Evolutionary conservation across 2,113 vertebrate genomes (phyloP).

Genomic region (Macrotus californicus): DNA sequence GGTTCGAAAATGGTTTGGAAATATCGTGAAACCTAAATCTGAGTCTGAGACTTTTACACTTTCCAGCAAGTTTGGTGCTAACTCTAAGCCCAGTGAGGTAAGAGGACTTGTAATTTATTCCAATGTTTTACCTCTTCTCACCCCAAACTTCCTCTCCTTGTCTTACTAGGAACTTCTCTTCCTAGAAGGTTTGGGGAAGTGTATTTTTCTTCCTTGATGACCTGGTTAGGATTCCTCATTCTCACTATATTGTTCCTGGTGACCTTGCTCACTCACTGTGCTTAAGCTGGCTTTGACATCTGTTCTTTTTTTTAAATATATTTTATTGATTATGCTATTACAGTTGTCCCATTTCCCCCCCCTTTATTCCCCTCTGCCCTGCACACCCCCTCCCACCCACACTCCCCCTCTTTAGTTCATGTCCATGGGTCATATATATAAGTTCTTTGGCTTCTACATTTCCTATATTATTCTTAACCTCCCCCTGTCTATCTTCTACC

Average conservation of each 20-base stretch:
- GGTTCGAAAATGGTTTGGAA: conserved; percentile 57
- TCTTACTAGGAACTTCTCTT: not conserved
- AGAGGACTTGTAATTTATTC: not conserved
- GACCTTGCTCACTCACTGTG: not conserved
- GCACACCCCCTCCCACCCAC: too few species aligned
- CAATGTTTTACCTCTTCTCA: not conserved
- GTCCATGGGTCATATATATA: too few species aligned
- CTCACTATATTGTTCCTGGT: not conserved
- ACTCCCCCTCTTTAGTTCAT: too few species aligned
- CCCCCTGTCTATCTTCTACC: too few species aligned
- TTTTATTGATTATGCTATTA: too few species aligned
- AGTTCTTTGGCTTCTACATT: too few species aligned
- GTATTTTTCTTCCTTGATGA: not conserved
- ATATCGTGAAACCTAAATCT: not conserved
- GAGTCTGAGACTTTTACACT: not conserved
- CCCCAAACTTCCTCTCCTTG: not conserved
- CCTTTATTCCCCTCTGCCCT: too few species aligned
- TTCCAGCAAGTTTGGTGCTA: conserved; percentile 18
- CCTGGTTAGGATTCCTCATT: not conserved
- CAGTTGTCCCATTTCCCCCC: too few species aligned
- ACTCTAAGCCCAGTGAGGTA: conserved; percentile 37
- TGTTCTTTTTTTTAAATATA: too few species aligned
- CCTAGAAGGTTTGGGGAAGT: not conserved
- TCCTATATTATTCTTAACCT: too few species aligned
- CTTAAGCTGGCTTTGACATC: not conserved